A percentile compares a stretch with the other conserved stretches of the same genome.
These are phyloP conservation scores for Linurgus olivaceus DNA, from an alignment of 2,797 vertebrate genomes.

Conservation along the genomic window DNA sequence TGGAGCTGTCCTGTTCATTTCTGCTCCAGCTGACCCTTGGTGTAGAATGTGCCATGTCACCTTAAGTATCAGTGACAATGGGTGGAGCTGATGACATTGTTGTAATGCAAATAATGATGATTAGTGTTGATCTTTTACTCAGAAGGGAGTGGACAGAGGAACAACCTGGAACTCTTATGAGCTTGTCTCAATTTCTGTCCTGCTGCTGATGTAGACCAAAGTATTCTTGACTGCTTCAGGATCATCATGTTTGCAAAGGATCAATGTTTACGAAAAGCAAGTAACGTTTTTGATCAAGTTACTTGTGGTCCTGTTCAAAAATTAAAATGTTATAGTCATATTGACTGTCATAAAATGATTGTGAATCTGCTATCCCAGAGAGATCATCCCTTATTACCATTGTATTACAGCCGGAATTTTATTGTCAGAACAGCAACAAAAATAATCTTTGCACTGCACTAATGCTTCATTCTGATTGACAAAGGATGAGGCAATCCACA, in stretches of 20 bases:
- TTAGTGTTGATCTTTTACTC: background rate
- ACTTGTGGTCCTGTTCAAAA: background rate
- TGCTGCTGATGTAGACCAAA: background rate
- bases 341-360: background rate
- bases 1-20: background rate
- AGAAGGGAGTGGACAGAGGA: background rate
- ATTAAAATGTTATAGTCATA: background rate
- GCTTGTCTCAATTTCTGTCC: background rate
- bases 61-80: background rate
- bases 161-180: background rate
- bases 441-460: background rate
- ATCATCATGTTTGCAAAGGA: background rate
- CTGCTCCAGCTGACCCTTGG: background rate
- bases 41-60: background rate
- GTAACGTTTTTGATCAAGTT: background rate
- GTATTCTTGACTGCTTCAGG: background rate
- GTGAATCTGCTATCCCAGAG: background rate
- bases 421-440: background rate
- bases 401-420: background rate
- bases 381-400: background rate
- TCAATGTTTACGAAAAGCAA: background rate
- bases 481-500: background rate
- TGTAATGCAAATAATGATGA: background rate
- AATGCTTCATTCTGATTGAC: slow-evolving; percentile 8
- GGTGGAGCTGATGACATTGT: background rate